Evolutionary conservation across 2,888 invertebrate genomes (phyloP).

Genomic region (Lampropteryx suffumata): DNA sequence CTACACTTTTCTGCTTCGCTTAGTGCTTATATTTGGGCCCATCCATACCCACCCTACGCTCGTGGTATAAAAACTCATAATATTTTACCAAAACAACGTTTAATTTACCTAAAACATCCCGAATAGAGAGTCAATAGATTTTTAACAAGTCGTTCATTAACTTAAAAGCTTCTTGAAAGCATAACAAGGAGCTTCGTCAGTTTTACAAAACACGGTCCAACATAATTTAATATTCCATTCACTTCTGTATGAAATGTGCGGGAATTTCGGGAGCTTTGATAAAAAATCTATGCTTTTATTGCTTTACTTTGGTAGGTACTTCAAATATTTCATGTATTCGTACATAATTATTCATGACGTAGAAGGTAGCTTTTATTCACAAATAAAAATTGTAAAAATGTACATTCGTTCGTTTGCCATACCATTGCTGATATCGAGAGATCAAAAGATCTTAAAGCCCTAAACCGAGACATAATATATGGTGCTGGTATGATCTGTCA

Average conservation of each 20-base stretch:
- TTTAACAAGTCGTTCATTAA: slow-evolving; percentile 79
- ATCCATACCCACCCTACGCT: neutral
- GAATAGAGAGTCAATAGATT: slow-evolving; percentile 71
- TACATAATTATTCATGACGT: slow-evolving; percentile 27
- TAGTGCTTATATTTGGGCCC: neutral
- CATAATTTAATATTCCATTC: slow-evolving; percentile 81
- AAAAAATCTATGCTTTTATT: slow-evolving; percentile 50
- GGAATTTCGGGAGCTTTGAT: slow-evolving; percentile 61
- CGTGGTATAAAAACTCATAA: slow-evolving; percentile 19
- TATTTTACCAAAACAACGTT: slow-evolving; percentile 33
- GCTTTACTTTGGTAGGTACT: slow-evolving; percentile 35
- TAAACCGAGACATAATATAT: too few relatives aligned
- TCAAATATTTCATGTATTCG: slow-evolving; percentile 36
- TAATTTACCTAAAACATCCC: slow-evolving; percentile 51
- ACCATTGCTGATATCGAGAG: too few relatives aligned
- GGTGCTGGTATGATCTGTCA: too few relatives aligned
- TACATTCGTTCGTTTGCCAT: too few relatives aligned
- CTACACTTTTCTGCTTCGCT: neutral
- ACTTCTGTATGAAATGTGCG: slow-evolving; percentile 76
- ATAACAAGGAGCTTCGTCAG: slow-evolving; percentile 79
- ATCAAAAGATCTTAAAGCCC: too few relatives aligned
- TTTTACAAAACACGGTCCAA: slow-evolving; percentile 75
- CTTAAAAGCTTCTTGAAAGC: slow-evolving; percentile 80
- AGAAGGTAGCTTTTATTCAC: slow-evolving; percentile 11
- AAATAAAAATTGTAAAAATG: neutral